Evolutionary conservation across 2,113 vertebrate species (phyloP), one percentile per base, ranked within the genome.

Genomic region (Cairina moschata): DNA sequence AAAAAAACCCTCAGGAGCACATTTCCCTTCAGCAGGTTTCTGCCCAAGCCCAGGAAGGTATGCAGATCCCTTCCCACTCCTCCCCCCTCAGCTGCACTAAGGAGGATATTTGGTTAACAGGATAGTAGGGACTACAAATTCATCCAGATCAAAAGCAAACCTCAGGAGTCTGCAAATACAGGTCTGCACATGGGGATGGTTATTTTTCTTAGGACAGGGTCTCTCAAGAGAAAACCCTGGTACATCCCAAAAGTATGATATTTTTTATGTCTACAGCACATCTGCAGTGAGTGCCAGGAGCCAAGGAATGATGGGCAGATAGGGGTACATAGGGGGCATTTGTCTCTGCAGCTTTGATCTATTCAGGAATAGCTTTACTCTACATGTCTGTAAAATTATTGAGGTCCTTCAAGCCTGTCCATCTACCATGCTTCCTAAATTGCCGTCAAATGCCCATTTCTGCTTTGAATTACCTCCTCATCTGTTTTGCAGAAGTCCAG

Each of bases 331-430:
- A 66, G 66, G 40, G 54, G 67, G 79, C 80, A 78, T 40, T 55
- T 81, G 54, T 38, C 62, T 29, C 78, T 42, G 74, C 62, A 90
- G 36, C 20, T 54, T 48, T 44, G 32, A 23, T 48, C 78, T 38
- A 74, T 68, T 29, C 42, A 60, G 78, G 9, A 60, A 82, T 5
- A 15, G 31, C 72, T 80, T 29, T 2, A 16, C 3, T 58, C 59
- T 17, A 0, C 4, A 1, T 2, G 16, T 1, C 17, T 23, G 20
- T 17, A 36, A 28, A 32, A 25, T 13, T 29, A 18, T 8, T 1
- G 1, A 18, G 31, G 23, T 29, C 46, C 17, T 44, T 83, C 73
- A 59, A 72, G 20, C 20, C 20, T 14, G 4, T 22, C 23, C 74
- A 66, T 22, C 78, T 31, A 14, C 38, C 65, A 63, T 6, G 0